Conservation (phyloP, 2,888 invertebrate genomes). For the Catocala sponsa region DNA sequence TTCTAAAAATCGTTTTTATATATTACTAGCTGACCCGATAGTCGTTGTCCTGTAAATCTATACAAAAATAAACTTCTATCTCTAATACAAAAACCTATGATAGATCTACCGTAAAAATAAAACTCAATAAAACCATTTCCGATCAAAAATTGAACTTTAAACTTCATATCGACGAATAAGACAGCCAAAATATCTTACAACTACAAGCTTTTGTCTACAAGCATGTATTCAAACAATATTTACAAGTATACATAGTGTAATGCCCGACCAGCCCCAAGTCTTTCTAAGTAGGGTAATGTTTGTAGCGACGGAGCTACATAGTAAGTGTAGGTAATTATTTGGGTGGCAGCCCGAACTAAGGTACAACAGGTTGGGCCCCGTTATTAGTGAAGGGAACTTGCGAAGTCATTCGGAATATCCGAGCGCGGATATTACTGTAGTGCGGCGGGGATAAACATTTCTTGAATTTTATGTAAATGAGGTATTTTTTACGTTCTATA, state of each 20-base stretch:
- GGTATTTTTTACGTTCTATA: too few relatives aligned
- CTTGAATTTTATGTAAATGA: background rate
- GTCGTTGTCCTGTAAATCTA: too few relatives aligned
- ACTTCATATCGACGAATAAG: too few relatives aligned
- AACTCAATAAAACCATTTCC: too few relatives aligned
- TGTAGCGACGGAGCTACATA: background rate
- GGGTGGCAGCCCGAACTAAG: background rate
- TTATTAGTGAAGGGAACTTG: slow-evolving; percentile 16
- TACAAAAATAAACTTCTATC: too few relatives aligned
- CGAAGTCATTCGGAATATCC: background rate
- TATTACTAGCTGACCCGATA: too few relatives aligned
- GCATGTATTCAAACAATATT: background rate
- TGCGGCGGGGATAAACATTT: background rate
- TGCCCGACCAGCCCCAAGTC: too few relatives aligned
- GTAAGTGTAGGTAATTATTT: slow-evolving; percentile 14
- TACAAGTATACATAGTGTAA: background rate
- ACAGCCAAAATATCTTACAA: too few relatives aligned
- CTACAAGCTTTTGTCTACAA: background rate
- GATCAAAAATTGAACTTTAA: too few relatives aligned
- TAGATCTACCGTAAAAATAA: too few relatives aligned
- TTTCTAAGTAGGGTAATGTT: slow-evolving; percentile 8
- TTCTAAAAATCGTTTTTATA: too few relatives aligned
- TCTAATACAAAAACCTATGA: too few relatives aligned
- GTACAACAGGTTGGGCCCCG: slow-evolving; percentile 42
- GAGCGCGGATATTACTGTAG: background rate